These are phyloP conservation scores for Sarotherodon lohbergeri DNA, from an alignment of 2,113 vertebrate species.

Conservation along the genomic window DNA sequence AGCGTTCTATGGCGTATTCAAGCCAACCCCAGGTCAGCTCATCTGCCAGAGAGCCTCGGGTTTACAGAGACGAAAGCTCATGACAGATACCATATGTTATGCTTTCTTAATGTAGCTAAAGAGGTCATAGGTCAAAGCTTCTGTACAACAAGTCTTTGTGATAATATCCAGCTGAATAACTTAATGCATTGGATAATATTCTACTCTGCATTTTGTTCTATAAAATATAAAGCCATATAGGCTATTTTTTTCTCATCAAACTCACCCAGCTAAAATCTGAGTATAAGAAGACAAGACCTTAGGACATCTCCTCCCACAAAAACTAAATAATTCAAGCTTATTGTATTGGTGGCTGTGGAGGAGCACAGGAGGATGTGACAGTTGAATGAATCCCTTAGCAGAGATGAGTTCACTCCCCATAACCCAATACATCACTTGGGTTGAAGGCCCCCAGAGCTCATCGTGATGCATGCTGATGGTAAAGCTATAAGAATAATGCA, in stretches of 20 bases:
- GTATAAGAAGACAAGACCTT: slow-evolving; percentile 42
- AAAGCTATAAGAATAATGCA: slow-evolving; percentile 26
- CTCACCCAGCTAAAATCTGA: not conserved
- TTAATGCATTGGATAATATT: not conserved
- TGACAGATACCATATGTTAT: slow-evolving; percentile 31
- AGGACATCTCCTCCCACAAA: slow-evolving; percentile 37
- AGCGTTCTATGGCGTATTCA: not conserved
- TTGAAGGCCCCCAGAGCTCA: slow-evolving; percentile 32
- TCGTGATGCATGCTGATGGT: slow-evolving; percentile 32
- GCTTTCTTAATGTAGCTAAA: not conserved
- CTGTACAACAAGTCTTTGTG: not conserved
- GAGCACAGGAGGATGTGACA: slow-evolving; percentile 57
- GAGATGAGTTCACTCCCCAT: slow-evolving; percentile 34
- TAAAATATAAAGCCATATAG: slow-evolving; percentile 21
- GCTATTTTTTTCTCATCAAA: slow-evolving; percentile 18
- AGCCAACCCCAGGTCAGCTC: slow-evolving; percentile 9
- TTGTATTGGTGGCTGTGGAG: slow-evolving; percentile 55
- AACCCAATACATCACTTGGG: slow-evolving; percentile 41
- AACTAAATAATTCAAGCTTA: slow-evolving; percentile 64
- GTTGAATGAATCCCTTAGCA: slow-evolving; percentile 54
- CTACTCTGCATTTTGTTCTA: not conserved
- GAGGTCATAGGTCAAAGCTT: slow-evolving; percentile 8
- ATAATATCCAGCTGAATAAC: not conserved
- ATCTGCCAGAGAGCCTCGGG: not conserved
- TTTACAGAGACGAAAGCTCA: not conserved